Evolutionary conservation across 2,888 invertebrate genomes (phyloP), one percentile per base, ranked within the genome.

Genomic region (Erebia palarica): DNA sequence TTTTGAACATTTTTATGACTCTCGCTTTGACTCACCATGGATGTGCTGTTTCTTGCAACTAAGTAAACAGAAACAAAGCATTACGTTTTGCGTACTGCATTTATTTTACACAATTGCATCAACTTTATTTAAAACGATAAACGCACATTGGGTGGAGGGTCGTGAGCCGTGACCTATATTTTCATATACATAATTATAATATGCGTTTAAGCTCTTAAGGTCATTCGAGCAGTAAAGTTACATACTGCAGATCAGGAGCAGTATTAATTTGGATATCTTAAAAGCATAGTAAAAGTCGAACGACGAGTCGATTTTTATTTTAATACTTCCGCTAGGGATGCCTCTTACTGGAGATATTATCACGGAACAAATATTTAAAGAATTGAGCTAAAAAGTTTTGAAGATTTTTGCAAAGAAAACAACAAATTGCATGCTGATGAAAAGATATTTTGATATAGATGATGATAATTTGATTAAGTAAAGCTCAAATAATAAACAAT

Each of bases 101-200:
- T 36, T 36, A 44, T 49, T 13, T 18, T 1, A 16, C 16, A 61
- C 18, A 60, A 16, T 60, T 13, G 49, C 63, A 47, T 21, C 18
- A 61, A 44, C 49, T 47, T 47, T 63, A 63, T 63, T 63, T 49
- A 63, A 49, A 63, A 36, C 7, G 36, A 36, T 36, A 36, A 36
- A 47, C 63, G 8, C 49, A 47, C 47, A 47, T 21, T 13, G 60
- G 21, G 49, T 21, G 8, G 3, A 49, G 18, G 47, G n/a, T 13
- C 16, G 47, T 61, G 61, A 61, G 61, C 4, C 21, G 47, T 63
- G 49, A 63, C 63, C 47, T 63, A 63, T 27, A 58, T 27, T 27
- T 5, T 13, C 21, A 57, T 14, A 51, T 14, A 7, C 51, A 51
- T 27, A 27, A 27, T 27, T 27, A 44, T 44, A 44, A 1, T 57